Base-by-base conservation (phyloP, 23 tunicate genomes). In the Pegea sp. region DNA sequence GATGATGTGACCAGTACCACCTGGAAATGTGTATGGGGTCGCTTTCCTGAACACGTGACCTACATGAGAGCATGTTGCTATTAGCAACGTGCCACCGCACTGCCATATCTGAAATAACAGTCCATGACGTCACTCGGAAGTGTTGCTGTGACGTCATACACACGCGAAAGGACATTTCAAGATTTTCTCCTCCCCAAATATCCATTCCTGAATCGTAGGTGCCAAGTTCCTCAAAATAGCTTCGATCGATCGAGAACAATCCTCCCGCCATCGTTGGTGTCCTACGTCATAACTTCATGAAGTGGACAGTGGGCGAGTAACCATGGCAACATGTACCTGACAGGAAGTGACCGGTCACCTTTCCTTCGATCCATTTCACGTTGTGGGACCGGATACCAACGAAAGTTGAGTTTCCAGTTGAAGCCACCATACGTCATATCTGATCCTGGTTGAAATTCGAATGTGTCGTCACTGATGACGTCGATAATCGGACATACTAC, bases 241-340 rank as follows among this genome's bases (percentile, higher is more conserved):
- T 65, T 1, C 80, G 60, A 54, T 90, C 98, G 22, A 90, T 90
- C 4, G 98, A 54, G 58, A 90, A 90, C 58, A 90, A 67, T 34
- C 98, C 98, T 8, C 98, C 98, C 19, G 98, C 98, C 98, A 90
- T 90, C 16, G 98, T 90, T 1, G 98, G 98, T 8, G 91, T 64
- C 46, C 98, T 80, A 30, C 24, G 51, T 8, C 16, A 8, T 38
- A 38, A 38, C 11, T n/a, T n/a, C n/a, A 38, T 8, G 46, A 38
- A 38, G 16, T 38, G 46, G 11, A 38, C 16, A 38, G 13, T 38
- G 11, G 16, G 16, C 11, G 46, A 8, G 16, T 38, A n/a, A n/a
- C n/a, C n/a, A n/a, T n/a, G n/a, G n/a, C n/a, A n/a, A n/a, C n/a
- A n/a, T n/a, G n/a, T n/a, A 74, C 86, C 86, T 61, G 29, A 90